A percentile compares a stretch with the other conserved stretches of the same genome.
Evolutionary conservation across 64 coral and sea anemone species (phyloP).

Genomic region (Porites australiensis): DNA sequence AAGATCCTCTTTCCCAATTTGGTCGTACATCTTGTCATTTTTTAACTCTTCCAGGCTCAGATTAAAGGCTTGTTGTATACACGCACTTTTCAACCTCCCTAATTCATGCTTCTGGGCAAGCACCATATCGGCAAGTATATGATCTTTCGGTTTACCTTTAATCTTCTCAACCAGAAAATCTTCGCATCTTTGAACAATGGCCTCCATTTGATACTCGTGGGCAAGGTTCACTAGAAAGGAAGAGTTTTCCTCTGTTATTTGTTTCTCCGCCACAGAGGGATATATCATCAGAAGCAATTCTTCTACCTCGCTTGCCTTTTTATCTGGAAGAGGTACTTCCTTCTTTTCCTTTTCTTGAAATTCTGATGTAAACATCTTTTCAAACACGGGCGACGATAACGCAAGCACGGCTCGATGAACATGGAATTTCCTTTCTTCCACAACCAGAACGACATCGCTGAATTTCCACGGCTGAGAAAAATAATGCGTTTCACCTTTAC

Average conservation of each 20-base stretch:
- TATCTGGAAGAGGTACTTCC: constrained; percentile 62
- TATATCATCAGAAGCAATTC: constrained; percentile 41
- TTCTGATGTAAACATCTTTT: constrained; percentile 61
- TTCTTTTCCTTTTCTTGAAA: constrained; percentile 64
- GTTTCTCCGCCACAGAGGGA: neutral
- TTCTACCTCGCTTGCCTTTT: constrained; percentile 43
- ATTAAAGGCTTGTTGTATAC: neutral
- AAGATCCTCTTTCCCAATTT: neutral
- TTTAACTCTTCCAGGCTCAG: neutral
- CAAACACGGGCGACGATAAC: constrained; percentile 70
- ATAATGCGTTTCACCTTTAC: no score
- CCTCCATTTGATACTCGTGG: constrained; percentile 69
- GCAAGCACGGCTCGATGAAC: constrained; percentile 54
- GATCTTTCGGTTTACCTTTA: neutral
- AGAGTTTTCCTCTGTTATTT: constrained; percentile 45
- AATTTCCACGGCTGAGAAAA: constrained; percentile 7
- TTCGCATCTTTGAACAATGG: neutral
- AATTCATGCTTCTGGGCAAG: neutral
- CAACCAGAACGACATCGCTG: constrained; percentile 57
- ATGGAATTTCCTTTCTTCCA: constrained; percentile 56
- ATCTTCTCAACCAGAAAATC: neutral
- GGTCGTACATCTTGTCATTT: neutral
- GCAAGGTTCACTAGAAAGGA: constrained; percentile 56
- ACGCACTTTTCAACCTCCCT: neutral
- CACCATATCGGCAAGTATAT: neutral